These are phyloP conservation scores for Chironomus striatipennis DNA, from an alignment of 1,140 invertebrate species.

Conservation along the genomic window DNA sequence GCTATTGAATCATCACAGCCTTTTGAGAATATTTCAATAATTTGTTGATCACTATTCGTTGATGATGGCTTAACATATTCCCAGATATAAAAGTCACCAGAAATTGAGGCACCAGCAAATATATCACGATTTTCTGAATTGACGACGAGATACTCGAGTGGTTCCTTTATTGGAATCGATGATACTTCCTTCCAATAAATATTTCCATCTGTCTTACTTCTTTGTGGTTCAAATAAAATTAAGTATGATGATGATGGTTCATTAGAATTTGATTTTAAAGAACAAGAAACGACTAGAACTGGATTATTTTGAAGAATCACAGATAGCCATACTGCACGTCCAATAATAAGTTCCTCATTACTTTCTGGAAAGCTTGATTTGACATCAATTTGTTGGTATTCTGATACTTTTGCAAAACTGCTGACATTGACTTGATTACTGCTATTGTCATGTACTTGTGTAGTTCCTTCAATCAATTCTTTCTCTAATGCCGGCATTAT, in stretches of 20 bases:
- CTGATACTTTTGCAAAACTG: neutral
- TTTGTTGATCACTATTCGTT: neutral
- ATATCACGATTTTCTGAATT: neutral
- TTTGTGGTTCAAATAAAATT: neutral
- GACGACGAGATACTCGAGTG: neutral
- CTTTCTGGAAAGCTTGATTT: neutral
- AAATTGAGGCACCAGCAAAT: neutral
- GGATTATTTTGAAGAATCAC: neutral
- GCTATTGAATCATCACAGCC: neutral
- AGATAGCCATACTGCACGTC: neutral
- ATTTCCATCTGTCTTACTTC: neutral
- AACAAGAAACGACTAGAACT: neutral
- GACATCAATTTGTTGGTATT: slow-evolving; percentile 6
- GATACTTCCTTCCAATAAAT: neutral
- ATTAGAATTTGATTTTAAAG: neutral
- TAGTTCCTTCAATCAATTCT: neutral
- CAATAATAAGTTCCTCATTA: neutral
- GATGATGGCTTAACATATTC: neutral
- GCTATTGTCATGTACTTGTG: neutral
- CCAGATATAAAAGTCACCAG: neutral
- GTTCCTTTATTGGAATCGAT: neutral
- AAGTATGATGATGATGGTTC: neutral
- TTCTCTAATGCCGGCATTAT: neutral
- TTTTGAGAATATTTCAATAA: neutral
- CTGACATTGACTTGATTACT: neutral